Conservation (phyloP, 2,888 invertebrate species). For the Melanargia galathea region DNA sequence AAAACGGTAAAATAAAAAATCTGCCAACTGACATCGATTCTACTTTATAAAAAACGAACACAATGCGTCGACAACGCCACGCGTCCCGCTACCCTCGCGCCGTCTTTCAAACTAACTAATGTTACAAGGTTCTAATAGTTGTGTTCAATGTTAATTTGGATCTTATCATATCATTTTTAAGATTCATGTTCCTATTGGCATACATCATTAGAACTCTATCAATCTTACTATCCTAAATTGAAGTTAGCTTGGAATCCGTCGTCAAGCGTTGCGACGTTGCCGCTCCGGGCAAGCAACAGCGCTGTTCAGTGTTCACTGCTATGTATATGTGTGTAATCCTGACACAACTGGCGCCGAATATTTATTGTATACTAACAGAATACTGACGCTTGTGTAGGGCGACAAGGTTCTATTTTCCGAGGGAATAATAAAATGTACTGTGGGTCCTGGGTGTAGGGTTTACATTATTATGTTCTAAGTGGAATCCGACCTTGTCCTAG, state of each 20-base stretch:
- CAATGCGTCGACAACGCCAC: conserved; percentile 69
- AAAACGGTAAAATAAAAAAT: conserved; percentile 81
- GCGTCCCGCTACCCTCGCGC: conserved; percentile 77
- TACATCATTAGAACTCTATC: conserved; percentile 56
- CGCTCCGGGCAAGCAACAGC: conserved; percentile 70
- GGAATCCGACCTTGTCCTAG: conserved; percentile 55
- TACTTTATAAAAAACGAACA: conserved; percentile 77
- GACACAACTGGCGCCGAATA: conserved; percentile 82
- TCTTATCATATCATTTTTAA: conserved; percentile 36
- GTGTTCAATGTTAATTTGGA: conserved; percentile 37
- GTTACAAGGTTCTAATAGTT: conserved; percentile 52
- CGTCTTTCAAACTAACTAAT: conserved; percentile 45
- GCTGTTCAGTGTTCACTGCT: conserved; percentile 64
- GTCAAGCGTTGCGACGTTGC: conserved; percentile 73
- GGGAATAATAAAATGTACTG: conserved; percentile 51
- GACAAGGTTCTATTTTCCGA: conserved; percentile 66
- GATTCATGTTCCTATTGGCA: conserved; percentile 37
- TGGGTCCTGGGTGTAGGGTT: conserved; percentile 54
- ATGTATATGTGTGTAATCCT: conserved; percentile 79
- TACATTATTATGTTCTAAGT: conserved; percentile 45
- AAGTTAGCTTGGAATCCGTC: conserved; percentile 74
- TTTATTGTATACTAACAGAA: conserved; percentile 82
- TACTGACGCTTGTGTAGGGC: conserved; percentile 71
- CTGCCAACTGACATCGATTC: conserved; percentile 82
- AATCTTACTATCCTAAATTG: conserved; percentile 52